phyloP scores from a whole-genome alignment of 2,888 invertebrate species.

The Baronia brevicornis region DNA sequence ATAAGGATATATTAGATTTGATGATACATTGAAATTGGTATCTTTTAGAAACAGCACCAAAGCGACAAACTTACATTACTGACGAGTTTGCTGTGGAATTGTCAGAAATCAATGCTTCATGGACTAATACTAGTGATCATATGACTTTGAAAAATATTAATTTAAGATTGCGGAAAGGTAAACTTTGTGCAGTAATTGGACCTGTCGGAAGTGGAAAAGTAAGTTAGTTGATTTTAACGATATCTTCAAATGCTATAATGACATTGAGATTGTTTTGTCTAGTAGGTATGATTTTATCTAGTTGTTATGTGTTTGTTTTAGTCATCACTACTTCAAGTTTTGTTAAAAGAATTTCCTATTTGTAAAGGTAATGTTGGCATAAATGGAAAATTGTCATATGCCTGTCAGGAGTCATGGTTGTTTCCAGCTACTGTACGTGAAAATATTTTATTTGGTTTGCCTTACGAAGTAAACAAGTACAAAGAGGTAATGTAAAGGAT shows the following conservation, averaged over 20 bases:
- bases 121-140: constrained; percentile 51
- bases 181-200: constrained; percentile 87
- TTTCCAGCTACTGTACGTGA: constrained; percentile 84
- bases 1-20: neutral
- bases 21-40: constrained; percentile 2
- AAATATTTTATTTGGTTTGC: constrained; percentile 87
- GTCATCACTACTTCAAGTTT: constrained; percentile 78
- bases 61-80: constrained; percentile 15
- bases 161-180: constrained; percentile 72
- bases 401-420: constrained; percentile 90
- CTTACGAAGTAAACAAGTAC: constrained; percentile 78
- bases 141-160: constrained; percentile 73
- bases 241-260: too few relatives aligned
- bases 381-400: constrained; percentile 81
- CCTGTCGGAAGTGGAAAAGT: constrained; percentile 90
- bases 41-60: constrained; percentile 12
- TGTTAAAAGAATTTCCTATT: constrained; percentile 82
- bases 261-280: constrained; percentile 5
- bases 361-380: constrained; percentile 75
- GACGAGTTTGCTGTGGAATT: constrained; percentile 44
- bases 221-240: constrained; percentile 14
- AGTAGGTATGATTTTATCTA: constrained; percentile 6
- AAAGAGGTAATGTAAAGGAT: constrained; percentile 53
- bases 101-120: constrained; percentile 45
- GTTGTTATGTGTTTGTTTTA: constrained; percentile 33